Conservation (phyloP, 2,797 vertebrate genomes). For the Phoeniculus purpureus region DNA sequence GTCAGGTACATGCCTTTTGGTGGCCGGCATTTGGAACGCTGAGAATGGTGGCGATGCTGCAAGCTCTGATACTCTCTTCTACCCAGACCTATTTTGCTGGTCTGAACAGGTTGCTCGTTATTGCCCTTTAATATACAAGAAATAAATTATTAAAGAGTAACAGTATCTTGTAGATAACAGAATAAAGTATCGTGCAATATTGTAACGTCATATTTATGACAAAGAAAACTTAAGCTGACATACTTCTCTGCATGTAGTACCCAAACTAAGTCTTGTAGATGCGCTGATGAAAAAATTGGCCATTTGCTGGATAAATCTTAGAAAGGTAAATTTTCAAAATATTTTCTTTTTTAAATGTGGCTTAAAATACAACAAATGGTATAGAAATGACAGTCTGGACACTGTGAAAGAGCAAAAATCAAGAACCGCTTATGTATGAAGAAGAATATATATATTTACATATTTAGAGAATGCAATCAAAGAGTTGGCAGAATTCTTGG, state of each 20-base stretch:
- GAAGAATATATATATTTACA: neutral
- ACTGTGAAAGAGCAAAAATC: neutral
- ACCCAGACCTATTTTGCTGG: conserved; percentile 89
- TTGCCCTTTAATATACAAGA: conserved; percentile 78
- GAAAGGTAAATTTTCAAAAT: neutral
- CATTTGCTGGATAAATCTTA: neutral
- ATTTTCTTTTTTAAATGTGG: neutral
- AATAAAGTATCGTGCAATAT: neutral
- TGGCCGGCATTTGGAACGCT: conserved; percentile 93
- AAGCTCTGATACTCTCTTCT: conserved; percentile 94
- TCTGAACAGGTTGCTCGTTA: conserved; percentile 83
- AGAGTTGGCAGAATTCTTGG: neutral
- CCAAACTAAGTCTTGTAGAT: neutral
- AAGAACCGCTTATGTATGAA: neutral
- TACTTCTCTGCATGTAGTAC: neutral
- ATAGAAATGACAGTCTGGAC: neutral
- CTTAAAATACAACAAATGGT: neutral
- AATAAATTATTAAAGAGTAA: conserved; percentile 61
- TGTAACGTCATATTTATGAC: neutral
- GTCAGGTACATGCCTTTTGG: conserved; percentile 98
- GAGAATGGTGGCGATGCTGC: conserved; percentile 93
- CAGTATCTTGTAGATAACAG: neutral
- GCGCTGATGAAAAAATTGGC: neutral
- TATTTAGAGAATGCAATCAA: neutral
- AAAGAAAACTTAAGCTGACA: neutral